phyloP scores from a whole-genome alignment of 2,888 invertebrate genomes.

The Eurytoma adleriae region DNA sequence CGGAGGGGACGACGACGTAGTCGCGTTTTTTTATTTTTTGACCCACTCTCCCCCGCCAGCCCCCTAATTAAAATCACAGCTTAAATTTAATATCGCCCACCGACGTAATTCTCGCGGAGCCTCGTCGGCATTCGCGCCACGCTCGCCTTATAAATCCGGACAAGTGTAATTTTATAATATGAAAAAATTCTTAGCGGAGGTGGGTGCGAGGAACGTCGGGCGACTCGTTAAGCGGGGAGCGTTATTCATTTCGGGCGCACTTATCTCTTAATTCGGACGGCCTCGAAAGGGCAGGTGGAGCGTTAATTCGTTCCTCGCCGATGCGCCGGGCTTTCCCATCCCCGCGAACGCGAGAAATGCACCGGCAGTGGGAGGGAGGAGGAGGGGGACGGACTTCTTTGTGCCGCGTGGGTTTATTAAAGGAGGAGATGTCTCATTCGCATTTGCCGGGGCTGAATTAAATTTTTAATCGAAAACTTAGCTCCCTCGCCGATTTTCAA shows the following conservation, averaged over 20 bases:
- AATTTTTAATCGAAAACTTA: constrained; percentile 46
- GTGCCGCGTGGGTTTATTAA: constrained; percentile 6
- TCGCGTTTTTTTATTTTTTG: constrained; percentile 54
- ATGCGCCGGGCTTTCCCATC: neutral
- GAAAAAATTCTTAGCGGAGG: constrained; percentile 64
- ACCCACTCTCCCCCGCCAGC: no score
- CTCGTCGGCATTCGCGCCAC: constrained; percentile 66
- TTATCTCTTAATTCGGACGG: constrained; percentile 56
- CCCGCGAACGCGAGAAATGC: neutral
- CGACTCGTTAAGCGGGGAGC: constrained; percentile 60
- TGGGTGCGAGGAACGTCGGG: neutral
- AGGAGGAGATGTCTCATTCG: neutral
- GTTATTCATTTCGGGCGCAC: constrained; percentile 64
- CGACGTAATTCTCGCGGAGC: constrained; percentile 65
- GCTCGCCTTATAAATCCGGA: constrained; percentile 66
- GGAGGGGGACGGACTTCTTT: neutral
- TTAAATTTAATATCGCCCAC: constrained; percentile 70
- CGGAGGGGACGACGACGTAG: neutral
- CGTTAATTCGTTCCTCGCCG: neutral
- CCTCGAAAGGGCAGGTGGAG: constrained; percentile 22
- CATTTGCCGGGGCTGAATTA: constrained; percentile 29
- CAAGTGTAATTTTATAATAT: constrained; percentile 67
- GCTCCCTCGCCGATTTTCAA: constrained; percentile 39
- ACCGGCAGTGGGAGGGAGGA: neutral
- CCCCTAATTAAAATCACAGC: constrained; percentile 69